These are phyloP conservation scores for Stichopus horrens DNA, from an alignment of 53 echinoderm and acorn worm genomes.

Conservation along the genomic window DNA sequence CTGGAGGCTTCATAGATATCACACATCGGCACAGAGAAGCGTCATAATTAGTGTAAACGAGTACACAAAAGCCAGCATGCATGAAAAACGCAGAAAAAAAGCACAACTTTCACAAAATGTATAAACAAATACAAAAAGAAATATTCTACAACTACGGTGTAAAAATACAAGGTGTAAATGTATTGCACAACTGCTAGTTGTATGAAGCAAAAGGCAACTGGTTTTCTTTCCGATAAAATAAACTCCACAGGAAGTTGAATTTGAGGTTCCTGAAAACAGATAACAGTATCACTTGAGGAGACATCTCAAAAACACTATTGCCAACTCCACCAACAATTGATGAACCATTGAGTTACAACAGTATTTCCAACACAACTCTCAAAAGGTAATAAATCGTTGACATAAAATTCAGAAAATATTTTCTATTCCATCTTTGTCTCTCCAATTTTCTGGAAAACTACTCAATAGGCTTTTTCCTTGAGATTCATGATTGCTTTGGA, in stretches of 20 bases:
- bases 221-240: not conserved
- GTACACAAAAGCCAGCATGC: conserved; percentile 30
- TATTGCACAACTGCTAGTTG: not conserved
- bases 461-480: not conserved
- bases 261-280: no score
- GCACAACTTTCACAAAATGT: conserved; percentile 30
- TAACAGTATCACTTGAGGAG: not conserved
- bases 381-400: not conserved
- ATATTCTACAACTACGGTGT: conserved; percentile 30
- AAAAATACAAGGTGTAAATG: conserved; percentile 1
- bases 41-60: not conserved
- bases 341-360: not conserved
- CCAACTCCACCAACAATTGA: not conserved
- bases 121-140: not conserved
- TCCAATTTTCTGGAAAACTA: not conserved
- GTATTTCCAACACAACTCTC: not conserved
- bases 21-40: conserved; percentile 10
- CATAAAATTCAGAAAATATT: not conserved
- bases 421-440: not conserved
- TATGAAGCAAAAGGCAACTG: not conserved
- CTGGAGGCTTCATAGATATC: not conserved
- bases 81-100: conserved; percentile 16
- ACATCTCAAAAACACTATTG: not conserved
- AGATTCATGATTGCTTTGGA: not conserved
- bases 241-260: not conserved